Evolutionary conservation across 2,888 invertebrate species (phyloP).

Genomic region (Noctua janthina): DNA sequence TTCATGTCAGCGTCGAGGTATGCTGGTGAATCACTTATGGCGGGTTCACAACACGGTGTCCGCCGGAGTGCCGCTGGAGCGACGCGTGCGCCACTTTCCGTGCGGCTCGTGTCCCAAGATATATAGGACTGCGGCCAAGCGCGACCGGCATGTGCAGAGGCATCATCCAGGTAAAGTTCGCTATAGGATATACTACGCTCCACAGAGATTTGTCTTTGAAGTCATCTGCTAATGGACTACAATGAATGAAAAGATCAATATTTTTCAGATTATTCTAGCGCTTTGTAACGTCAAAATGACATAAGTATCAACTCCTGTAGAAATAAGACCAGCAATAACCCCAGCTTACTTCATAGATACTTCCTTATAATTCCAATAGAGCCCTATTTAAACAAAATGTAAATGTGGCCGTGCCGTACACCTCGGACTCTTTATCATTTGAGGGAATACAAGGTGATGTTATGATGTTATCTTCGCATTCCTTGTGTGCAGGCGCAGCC

Average conservation of each 20-base stretch:
- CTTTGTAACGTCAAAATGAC: no score
- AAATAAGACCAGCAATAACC: no score
- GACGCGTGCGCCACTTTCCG: constrained; percentile 94
- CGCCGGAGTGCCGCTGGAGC: constrained; percentile 93
- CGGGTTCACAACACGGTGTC: constrained; percentile 93
- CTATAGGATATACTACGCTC: neutral
- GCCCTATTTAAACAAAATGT: no score
- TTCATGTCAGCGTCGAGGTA: constrained; percentile 93
- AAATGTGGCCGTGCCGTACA: neutral
- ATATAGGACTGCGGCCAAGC: constrained; percentile 96
- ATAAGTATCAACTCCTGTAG: neutral
- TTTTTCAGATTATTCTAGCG: neutral
- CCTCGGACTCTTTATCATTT: neutral
- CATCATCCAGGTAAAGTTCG: constrained; percentile 93
- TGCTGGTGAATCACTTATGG: constrained; percentile 96
- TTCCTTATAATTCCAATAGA: neutral
- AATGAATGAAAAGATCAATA: neutral
- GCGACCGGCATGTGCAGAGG: constrained; percentile 95
- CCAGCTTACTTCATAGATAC: neutral
- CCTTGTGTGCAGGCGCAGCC: constrained; percentile 66
- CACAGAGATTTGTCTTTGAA: neutral
- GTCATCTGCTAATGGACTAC: neutral
- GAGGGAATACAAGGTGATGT: neutral
- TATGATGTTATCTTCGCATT: neutral
- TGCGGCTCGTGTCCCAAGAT: constrained; percentile 96